Evolutionary conservation across 1,140 invertebrate genomes (phyloP), one percentile per base, ranked within the genome.

Genomic region (Bilobella aurantiaca): DNA sequence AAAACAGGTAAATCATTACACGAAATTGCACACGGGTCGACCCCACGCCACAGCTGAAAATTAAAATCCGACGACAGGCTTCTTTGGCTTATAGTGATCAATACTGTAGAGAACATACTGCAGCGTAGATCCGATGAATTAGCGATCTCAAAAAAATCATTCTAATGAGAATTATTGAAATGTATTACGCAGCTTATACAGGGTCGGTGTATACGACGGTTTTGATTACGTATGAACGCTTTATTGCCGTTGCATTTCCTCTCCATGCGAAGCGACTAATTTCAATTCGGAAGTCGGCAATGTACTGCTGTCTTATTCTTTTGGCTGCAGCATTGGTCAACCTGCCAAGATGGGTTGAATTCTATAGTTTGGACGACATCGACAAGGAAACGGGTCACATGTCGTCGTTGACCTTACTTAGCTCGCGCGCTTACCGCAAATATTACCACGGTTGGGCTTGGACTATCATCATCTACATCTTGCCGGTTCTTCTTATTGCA

Each of bases 261-360:
- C 49, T 56, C 5, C 14, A 56, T 8, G 14, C 49, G 12, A 56
- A 25, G 25, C 49, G 21, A 5, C 8, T 56, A 56, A 8, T 23
- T 5, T 56, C 49, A 12, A n/a, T 5, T 5, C 5, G 23, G 49
- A 56, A 56, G 5, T 56, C 49, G 5, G 23, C 8, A 56, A n/a
- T n/a, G 12, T 14, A 25, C 49, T 25, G 14, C 49, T 5, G 12
- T 5, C 3, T 23, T 5, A 56, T 56, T 23, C 5, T 56, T 5
- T 8, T 25, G 14, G 8, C 14, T 5, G 12, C 49, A 12, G 23
- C 23, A 56, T 5, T 56, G 14, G 12, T 56, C 49, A 56, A 56
- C 49, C 25, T 56, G 25, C 21, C 49, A 8, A 12, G 49, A 56
- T 56, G 49, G 49, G 25, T 56, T 56, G 49, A 56, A 56, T 56